Evolutionary conservation across 2,888 invertebrate species (phyloP).

Genomic region (Drosophila seclusa): DNA sequence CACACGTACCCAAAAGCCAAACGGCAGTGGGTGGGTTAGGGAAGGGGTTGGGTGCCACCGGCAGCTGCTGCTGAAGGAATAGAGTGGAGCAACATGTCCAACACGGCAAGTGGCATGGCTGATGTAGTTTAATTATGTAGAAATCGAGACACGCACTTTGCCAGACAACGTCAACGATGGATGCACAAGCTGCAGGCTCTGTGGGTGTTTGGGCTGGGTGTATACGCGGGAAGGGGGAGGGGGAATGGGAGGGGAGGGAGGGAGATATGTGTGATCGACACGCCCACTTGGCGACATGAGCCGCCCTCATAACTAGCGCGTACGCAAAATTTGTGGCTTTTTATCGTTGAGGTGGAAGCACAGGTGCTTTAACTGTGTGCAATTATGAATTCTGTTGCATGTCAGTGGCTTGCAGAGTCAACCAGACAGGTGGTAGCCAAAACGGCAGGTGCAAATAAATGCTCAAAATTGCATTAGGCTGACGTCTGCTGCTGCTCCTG

Average conservation of each 20-base stretch:
- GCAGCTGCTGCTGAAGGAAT: slow-evolving; percentile 14
- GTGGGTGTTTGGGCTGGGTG: slow-evolving; percentile 2
- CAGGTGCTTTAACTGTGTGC: slow-evolving; percentile 26
- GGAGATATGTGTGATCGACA: slow-evolving; percentile 56
- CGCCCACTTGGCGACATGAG: slow-evolving; percentile 61
- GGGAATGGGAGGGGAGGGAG: background rate
- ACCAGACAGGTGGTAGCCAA: slow-evolving; percentile 5
- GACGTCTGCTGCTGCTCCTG: background rate
- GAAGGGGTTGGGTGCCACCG: background rate
- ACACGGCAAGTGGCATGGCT: slow-evolving; percentile 38
- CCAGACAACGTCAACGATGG: slow-evolving; percentile 54
- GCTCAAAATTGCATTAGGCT: slow-evolving; percentile 62
- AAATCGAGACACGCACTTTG: slow-evolving; percentile 80
- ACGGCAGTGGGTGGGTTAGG: background rate
- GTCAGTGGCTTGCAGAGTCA: slow-evolving; percentile 53
- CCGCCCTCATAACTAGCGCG: slow-evolving; percentile 51
- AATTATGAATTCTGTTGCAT: slow-evolving; percentile 78
- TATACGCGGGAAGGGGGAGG: background rate
- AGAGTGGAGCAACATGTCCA: slow-evolving; percentile 26
- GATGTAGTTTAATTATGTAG: slow-evolving; percentile 77
- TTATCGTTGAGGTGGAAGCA: slow-evolving; percentile 22
- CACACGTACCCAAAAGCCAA: slow-evolving; percentile 42
- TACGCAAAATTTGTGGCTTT: slow-evolving; percentile 60
- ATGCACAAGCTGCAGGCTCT: slow-evolving; percentile 33
- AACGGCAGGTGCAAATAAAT: slow-evolving; percentile 68